Percentiles rank a stretch among this genome's conserved stretches.
Evolutionary conservation across 2,797 vertebrate species (phyloP).

Genomic region (Thaleichthys pacificus): DNA sequence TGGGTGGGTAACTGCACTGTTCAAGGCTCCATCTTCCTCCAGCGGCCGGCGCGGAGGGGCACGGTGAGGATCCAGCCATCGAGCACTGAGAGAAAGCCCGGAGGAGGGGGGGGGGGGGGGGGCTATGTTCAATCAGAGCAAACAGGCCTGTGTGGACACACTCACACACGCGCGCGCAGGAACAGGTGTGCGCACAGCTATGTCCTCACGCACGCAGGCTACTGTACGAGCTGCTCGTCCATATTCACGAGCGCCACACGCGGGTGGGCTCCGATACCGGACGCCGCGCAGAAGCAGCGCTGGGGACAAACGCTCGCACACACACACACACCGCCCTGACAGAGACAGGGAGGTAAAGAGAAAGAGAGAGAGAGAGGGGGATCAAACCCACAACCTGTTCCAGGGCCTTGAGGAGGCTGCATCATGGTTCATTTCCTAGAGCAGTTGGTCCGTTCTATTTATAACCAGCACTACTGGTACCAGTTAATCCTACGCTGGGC

Average conservation of each 20-base stretch:
- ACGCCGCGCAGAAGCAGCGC: background rate
- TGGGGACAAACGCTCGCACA: background rate
- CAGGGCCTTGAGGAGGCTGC: conserved; percentile 69
- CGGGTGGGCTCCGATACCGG: background rate
- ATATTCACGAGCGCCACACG: background rate
- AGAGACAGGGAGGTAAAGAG: background rate
- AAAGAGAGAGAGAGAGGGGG: conserved; percentile 17
- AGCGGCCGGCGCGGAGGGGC: too few species aligned
- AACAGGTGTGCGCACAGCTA: background rate
- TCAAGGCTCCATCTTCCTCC: too few species aligned
- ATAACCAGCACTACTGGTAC: conserved; percentile 72
- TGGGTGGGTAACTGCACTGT: background rate
- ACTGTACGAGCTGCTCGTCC: background rate
- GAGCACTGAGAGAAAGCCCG: too few species aligned
- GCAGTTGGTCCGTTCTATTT: conserved; percentile 77
- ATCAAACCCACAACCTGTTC: conserved; percentile 73
- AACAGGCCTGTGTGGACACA: background rate
- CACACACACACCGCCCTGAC: background rate
- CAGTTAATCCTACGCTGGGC: conserved; percentile 75
- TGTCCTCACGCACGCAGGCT: background rate
- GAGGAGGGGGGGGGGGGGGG: too few species aligned
- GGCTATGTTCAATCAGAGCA: background rate
- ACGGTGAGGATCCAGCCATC: background rate
- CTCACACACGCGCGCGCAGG: background rate
- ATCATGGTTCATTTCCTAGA: conserved; percentile 75